Base-by-base conservation (phyloP, 2,113 vertebrate genomes). In the Bufo bufo region DNA sequence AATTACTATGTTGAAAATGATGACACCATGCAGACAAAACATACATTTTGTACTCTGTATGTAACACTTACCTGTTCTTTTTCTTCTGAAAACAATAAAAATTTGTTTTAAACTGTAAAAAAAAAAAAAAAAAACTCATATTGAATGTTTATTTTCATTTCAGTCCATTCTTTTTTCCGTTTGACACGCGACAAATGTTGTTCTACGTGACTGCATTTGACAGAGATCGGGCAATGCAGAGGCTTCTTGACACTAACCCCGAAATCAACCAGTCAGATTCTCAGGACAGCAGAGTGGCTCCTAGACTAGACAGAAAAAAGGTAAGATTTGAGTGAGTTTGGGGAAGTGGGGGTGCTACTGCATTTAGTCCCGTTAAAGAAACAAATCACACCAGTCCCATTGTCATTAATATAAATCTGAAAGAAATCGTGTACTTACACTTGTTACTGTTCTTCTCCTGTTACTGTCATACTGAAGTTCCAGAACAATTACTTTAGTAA, bases 181-280 rank as follows among this genome's bases (percentile, higher is more conserved):
- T 99, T 91, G 98, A 99, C 92, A 99, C 98, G 23, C 96, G 98
- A 90, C 98, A 99, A 96, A 99, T 99, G 98, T 93, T 99, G 80
- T 99, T 99, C 92, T 99, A 99, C 61, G 98, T 99, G 63, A 99
- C 98, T n/a, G 98, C 98, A n/a, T 99, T 99, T 92, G 98, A 99
- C 91, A 96, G 98, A 1, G 98, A 99, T 90, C 95, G 98, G 92
- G 98, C 98, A 93, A 99, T 99, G 98, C 98, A 99, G 83, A 96
- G 98, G 89, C 93, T 99, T 7, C 95, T 99, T 87, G 98, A 99
- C 92, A 99, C 98, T 50, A 99, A 99, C 93, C 98, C 98, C 91
- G 98, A 99, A 93, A 99, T 99, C 93, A 99, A 99, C 93, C 98
- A 99, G 61, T 99, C 98, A 0, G 98, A 99, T 93, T 99, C 98